Base-by-base conservation (phyloP, 2,888 invertebrate genomes). In the Ophion ellenae region DNA sequence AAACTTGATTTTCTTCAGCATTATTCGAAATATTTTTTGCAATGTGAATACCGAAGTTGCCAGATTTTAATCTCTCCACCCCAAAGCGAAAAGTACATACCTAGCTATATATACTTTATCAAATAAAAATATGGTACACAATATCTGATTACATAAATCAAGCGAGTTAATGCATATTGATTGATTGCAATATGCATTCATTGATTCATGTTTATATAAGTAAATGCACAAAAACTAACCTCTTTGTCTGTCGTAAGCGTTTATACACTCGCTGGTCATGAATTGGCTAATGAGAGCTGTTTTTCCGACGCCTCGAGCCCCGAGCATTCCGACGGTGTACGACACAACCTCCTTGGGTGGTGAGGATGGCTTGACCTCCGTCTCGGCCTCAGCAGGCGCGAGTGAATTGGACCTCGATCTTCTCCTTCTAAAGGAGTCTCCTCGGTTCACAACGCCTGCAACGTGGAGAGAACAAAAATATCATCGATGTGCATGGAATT, bases 201-300 rank as follows among this genome's bases (percentile, higher is more conserved):
- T 40, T 40, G 9, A 40, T 40, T 40, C 40, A 40, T 40, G 1
- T 9, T 40, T 40, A 40, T 73, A n/a, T 11, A 36, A 61, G 28
- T n/a, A 59, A 75, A 24, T 53, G 6, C 6, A 63, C 4, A 63
- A 71, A 57, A 63, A 69, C 94, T 94, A 92, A 97, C 98, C 97
- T 95, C 97, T 96, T 89, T 96, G 97, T 91, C 98, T 96, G 91
- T 98, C 98, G 93, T 98, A 98, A 47, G 98, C 98, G 93, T 98
- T 98, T 92, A 98, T 98, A 93, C 98, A 98, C 93, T 98, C 98
- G 89, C 98, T 98, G 83, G 98, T 98, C 95, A 97, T 97, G 92
- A 99, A 98, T 94, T 96, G 96, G 83, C 95, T 94, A 88, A 96
- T 95, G 57, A 96, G 94, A 20, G 96, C 95, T 9, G 95, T 95